phyloP scores from a whole-genome alignment of 2,113 vertebrate species.

The Jaculus jaculus region DNA sequence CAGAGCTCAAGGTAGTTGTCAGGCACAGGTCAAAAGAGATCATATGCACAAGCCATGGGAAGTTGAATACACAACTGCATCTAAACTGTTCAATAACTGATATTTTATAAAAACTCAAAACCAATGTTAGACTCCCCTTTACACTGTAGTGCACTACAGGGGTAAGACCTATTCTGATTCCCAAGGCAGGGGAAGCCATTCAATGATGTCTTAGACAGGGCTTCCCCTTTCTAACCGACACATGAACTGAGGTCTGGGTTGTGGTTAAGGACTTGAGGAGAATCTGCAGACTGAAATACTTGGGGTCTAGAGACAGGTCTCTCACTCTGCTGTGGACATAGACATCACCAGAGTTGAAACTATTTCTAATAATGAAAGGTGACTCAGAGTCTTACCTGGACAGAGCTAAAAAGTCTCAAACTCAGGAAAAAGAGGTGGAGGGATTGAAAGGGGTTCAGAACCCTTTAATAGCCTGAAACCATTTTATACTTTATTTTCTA shows the following conservation, averaged over 20 bases:
- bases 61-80: conserved; percentile 14
- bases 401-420: not conserved
- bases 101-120: conserved; percentile 24
- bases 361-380: not conserved
- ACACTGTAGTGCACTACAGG: not conserved
- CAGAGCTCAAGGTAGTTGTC: not conserved
- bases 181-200: not conserved
- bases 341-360: not conserved
- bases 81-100: not conserved
- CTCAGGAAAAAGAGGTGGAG: too few relatives aligned
- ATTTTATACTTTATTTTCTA: not conserved
- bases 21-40: not conserved
- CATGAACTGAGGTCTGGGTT: not conserved
- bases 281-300: not conserved
- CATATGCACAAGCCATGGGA: not conserved
- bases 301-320: not conserved
- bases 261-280: not conserved
- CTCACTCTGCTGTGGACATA: not conserved
- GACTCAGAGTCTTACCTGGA: not conserved
- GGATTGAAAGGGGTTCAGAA: too few relatives aligned
- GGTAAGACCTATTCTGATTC: not conserved
- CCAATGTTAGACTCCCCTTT: not conserved
- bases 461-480: too few relatives aligned
- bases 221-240: not conserved
- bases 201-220: not conserved